Evolutionary conservation across 2,113 vertebrate species (phyloP).

Genomic region (Salvelinus alpinus): DNA sequence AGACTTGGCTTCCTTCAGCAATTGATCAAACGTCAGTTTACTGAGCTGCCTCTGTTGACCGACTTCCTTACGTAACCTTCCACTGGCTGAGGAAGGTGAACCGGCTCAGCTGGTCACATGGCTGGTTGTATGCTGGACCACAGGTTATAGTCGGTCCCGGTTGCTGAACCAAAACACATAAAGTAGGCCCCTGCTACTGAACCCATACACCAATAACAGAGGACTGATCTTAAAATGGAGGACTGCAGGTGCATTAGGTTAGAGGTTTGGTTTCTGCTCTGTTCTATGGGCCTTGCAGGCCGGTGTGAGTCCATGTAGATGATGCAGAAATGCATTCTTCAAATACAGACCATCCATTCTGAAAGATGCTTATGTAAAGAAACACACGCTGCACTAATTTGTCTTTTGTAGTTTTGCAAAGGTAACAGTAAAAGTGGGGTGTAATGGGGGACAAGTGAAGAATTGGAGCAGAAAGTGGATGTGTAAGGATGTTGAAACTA

Average conservation of each 20-base stretch:
- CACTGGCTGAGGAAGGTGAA: not conserved
- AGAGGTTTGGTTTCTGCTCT: not conserved
- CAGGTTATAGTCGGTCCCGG: not conserved
- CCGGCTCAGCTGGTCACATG: not conserved
- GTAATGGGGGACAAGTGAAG: too few species aligned
- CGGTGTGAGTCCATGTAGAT: not conserved
- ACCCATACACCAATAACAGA: too few species aligned
- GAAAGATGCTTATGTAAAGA: too few species aligned
- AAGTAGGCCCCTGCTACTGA: not conserved
- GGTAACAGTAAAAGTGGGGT: too few species aligned
- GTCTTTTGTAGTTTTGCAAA: too few species aligned
- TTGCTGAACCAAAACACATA: not conserved
- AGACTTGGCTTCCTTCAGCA: conserved; percentile 14
- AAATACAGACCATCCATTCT: not conserved
- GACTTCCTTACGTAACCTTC: not conserved
- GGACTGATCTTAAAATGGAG: too few species aligned
- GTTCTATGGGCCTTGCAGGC: not conserved
- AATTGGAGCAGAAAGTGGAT: too few species aligned
- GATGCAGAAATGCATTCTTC: not conserved
- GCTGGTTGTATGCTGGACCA: not conserved
- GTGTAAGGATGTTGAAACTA: too few species aligned
- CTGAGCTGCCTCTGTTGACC: not conserved
- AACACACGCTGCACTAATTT: too few species aligned
- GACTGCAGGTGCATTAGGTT: not conserved
- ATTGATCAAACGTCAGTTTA: conserved; percentile 30